These are phyloP conservation scores for Tachina lurida DNA, from an alignment of 2,888 invertebrate species.

Conservation along the genomic window DNA sequence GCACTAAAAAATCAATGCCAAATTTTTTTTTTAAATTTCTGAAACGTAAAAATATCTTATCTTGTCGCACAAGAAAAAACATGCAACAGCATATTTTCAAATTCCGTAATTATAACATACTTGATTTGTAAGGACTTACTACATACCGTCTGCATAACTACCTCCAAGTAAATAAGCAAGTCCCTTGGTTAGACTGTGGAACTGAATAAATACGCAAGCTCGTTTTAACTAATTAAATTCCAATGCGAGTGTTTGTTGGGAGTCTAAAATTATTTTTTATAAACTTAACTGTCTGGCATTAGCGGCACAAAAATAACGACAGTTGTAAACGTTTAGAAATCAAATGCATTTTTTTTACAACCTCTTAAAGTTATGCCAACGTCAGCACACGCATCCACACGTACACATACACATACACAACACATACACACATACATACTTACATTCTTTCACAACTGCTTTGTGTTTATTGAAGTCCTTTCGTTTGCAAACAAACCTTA, in stretches of 20 bases:
- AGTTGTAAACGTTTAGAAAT: slow-evolving; percentile 55
- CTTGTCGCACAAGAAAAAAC: too few relatives aligned
- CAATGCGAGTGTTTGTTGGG: slow-evolving; percentile 2
- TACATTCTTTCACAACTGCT: not conserved
- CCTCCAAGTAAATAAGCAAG: too few relatives aligned
- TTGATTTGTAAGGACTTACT: too few relatives aligned
- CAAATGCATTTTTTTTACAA: slow-evolving; percentile 53
- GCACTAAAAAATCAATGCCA: too few relatives aligned
- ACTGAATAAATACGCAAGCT: too few relatives aligned
- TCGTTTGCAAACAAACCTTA: not conserved
- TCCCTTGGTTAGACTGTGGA: too few relatives aligned
- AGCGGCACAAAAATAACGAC: slow-evolving; percentile 37
- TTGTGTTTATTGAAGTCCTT: not conserved
- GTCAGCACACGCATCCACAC: not conserved
- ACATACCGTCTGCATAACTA: too few relatives aligned
- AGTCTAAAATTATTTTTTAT: not conserved
- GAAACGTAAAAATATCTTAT: too few relatives aligned
- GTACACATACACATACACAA: not conserved
- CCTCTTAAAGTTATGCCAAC: slow-evolving; percentile 34
- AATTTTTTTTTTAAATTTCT: too few relatives aligned
- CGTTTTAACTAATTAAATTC: too few relatives aligned
- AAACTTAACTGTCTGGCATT: not conserved
- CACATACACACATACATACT: not conserved
- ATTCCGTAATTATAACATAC: too few relatives aligned
- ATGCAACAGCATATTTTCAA: too few relatives aligned